A percentile compares a stretch with the other conserved stretches of the same genome.
Conservation (phyloP, 2,797 vertebrate genomes). For the Coluber constrictor region DNA sequence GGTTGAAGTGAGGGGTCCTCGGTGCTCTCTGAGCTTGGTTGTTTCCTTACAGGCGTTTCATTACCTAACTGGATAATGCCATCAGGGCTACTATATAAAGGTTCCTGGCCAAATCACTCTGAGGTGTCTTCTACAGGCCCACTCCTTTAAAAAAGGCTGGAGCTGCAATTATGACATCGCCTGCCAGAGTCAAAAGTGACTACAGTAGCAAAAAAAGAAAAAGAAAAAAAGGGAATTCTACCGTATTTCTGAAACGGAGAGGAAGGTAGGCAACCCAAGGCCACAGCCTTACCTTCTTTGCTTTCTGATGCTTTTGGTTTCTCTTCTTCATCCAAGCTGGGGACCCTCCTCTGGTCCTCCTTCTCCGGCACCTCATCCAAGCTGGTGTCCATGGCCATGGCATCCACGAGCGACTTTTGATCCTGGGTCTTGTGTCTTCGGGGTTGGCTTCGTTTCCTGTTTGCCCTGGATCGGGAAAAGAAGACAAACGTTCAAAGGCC, state of each 20-base stretch:
- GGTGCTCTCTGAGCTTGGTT: background rate
- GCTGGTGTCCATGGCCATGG: constrained; percentile 74
- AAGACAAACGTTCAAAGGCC: constrained; percentile 2
- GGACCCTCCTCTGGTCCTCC: constrained; percentile 69
- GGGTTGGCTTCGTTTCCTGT: constrained; percentile 86
- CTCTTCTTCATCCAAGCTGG: constrained; percentile 67
- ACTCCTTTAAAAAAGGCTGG: background rate
- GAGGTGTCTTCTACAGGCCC: background rate
- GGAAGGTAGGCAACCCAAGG: no score
- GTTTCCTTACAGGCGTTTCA: background rate
- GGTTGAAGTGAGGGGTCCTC: background rate
- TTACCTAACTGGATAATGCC: background rate
- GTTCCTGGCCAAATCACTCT: background rate
- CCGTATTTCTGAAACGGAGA: background rate
- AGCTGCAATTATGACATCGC: background rate
- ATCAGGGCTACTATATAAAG: background rate
- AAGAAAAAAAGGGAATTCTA: no score
- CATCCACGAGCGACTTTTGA: constrained; percentile 83
- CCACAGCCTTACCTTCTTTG: constrained; percentile 70
- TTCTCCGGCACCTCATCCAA: constrained; percentile 74
- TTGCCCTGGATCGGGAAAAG: constrained; percentile 72
- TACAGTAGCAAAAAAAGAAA: background rate
- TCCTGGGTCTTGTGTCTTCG: constrained; percentile 90
- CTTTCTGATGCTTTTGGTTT: constrained; percentile 69
- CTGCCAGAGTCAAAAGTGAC: background rate